A percentile compares a stretch with the other conserved stretches of the same genome.
Evolutionary conservation across 2,113 vertebrate genomes (phyloP).

Genomic region (Oenanthe melanoleuca): DNA sequence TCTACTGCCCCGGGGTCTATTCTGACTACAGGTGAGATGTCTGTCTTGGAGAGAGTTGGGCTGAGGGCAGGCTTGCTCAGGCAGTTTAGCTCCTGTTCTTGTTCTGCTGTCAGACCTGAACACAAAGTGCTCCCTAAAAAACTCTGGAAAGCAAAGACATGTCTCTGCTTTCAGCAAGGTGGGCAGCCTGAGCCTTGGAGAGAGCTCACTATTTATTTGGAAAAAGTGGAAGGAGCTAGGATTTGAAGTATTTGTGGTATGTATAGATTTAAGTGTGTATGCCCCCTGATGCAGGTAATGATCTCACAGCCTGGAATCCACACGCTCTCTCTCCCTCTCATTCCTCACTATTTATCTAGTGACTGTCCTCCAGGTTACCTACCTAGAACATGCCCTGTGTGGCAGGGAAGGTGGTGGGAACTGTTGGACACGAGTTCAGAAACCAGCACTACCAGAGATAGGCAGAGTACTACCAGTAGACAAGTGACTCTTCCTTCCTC

Average conservation of each 20-base stretch:
- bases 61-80: background rate
- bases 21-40: conserved; percentile 86
- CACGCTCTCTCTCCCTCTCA: background rate
- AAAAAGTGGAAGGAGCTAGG: background rate
- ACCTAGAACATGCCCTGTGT: background rate
- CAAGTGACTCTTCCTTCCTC: background rate
- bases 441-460: background rate
- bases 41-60: background rate
- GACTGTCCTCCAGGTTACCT: background rate
- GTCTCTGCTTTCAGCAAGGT: background rate
- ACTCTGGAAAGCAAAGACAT: background rate
- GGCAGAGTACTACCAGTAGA: background rate
- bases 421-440: background rate
- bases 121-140: background rate
- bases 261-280: background rate
- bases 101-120: background rate
- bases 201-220: background rate
- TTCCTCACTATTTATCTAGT: background rate
- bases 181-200: background rate
- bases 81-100: background rate
- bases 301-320: background rate
- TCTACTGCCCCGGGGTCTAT: conserved; percentile 96
- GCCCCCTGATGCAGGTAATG: background rate
- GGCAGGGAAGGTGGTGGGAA: background rate
- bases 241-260: background rate